Evolutionary conservation across 1,140 invertebrate species (phyloP).

Genomic region (Ruditapes philippinarum): DNA sequence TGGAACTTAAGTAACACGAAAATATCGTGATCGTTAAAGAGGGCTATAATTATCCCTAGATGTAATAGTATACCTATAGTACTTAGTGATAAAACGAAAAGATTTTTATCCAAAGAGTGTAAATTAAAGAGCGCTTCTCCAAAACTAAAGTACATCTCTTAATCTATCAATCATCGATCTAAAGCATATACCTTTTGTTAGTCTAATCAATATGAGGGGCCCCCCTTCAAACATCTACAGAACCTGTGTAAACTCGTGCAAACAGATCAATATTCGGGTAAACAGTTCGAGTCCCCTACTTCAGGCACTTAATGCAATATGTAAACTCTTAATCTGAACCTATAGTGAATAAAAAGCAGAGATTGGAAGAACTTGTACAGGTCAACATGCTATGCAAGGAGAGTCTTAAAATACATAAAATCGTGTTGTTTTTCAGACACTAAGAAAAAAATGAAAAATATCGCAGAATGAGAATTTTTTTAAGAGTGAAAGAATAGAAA

Average conservation of each 20-base stretch:
- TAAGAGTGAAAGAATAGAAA: too few species aligned
- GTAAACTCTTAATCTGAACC: neutral
- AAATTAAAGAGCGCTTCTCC: constrained; percentile 36
- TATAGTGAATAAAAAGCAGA: neutral
- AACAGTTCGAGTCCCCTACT: neutral
- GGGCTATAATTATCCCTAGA: neutral
- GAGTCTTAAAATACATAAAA: neutral
- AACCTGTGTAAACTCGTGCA: constrained; percentile 30
- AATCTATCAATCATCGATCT: constrained; percentile 54
- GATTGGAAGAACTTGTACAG: neutral
- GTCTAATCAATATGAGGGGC: constrained; percentile 12
- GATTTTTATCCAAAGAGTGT: neutral
- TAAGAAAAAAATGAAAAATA: too few species aligned
- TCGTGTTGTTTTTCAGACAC: too few species aligned
- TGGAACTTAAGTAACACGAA: neutral
- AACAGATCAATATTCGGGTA: constrained; percentile 40
- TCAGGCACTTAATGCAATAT: constrained; percentile 40
- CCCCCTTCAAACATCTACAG: constrained; percentile 33
- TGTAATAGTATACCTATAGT: neutral
- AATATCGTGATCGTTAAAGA: neutral
- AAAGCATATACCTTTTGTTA: constrained; percentile 24
- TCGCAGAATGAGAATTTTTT: too few species aligned
- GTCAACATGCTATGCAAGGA: neutral
- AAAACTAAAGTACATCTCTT: constrained; percentile 61
- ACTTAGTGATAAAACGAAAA: constrained; percentile 1